phyloP scores from a whole-genome alignment of 2,888 invertebrate genomes.

The Tanytarsus gracilentus region DNA sequence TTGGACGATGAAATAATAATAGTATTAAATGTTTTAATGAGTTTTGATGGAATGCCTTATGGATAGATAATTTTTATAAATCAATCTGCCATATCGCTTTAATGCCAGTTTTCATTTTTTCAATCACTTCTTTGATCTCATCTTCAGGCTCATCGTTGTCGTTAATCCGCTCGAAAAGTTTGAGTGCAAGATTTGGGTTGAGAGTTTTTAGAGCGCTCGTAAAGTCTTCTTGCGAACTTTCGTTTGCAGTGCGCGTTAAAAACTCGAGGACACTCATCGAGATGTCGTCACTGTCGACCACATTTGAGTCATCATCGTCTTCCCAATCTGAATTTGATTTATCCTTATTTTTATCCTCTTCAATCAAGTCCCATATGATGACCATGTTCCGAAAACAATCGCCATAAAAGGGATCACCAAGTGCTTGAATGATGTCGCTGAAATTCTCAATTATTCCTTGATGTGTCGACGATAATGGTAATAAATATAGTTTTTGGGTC shows the following conservation, averaged over 20 bases:
- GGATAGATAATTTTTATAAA: background rate
- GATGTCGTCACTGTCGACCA: conserved; percentile 35
- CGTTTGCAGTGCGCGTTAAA: conserved; percentile 34
- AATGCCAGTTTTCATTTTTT: conserved; percentile 16
- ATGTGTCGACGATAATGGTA: conserved; percentile 37
- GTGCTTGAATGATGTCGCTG: conserved; percentile 35
- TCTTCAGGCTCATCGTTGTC: conserved; percentile 6
- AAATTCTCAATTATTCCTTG: conserved; percentile 40
- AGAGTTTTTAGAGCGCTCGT: conserved; percentile 32
- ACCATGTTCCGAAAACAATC: conserved; percentile 37
- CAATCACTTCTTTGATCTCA: conserved; percentile 10
- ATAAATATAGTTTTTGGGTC: conserved; percentile 36
- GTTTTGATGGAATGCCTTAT: background rate
- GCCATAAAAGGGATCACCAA: conserved; percentile 39
- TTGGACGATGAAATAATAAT: background rate
- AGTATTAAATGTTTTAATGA: background rate
- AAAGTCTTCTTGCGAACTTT: conserved; percentile 33
- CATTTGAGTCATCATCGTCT: conserved; percentile 32
- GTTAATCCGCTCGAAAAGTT: conserved; percentile 32
- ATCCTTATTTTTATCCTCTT: conserved; percentile 31
- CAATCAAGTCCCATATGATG: conserved; percentile 36
- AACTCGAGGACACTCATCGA: conserved; percentile 35
- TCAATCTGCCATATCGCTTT: conserved; percentile 17
- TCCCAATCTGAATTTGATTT: conserved; percentile 31
- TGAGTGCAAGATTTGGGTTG: conserved; percentile 31